Conservation (phyloP, 1,140 invertebrate genomes). For the Ericerus pela region DNA sequence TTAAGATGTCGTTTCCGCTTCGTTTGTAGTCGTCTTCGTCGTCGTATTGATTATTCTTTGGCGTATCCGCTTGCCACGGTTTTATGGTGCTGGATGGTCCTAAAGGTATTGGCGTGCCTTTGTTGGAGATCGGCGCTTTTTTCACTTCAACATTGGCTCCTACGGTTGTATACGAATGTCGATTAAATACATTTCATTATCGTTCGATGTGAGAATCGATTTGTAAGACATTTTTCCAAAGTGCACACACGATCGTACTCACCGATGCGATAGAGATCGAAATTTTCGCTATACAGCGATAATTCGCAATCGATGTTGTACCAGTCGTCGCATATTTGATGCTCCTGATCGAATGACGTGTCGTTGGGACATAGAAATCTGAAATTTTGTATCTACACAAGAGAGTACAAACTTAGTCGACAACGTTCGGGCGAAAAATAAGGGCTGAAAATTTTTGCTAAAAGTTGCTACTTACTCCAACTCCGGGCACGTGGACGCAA, state of each 20-base stretch:
- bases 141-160: no score
- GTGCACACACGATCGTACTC: not conserved
- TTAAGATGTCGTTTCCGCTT: slow-evolving; percentile 30
- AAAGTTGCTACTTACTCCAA: slow-evolving; percentile 44
- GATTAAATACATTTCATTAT: not conserved
- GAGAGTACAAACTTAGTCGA: not conserved
- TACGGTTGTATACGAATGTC: no score
- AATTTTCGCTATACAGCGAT: slow-evolving; percentile 64
- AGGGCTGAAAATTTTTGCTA: no score
- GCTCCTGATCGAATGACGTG: slow-evolving; percentile 81
- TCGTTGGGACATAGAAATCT: slow-evolving; percentile 81
- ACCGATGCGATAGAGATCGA: slow-evolving; percentile 63
- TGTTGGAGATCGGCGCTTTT: slow-evolving; percentile 6
- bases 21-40: slow-evolving; percentile 53
- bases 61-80: slow-evolving; percentile 4
- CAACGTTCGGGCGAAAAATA: not conserved
- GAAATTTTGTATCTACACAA: slow-evolving; percentile 51
- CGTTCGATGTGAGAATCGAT: not conserved
- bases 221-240: no score
- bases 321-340: slow-evolving; percentile 81
- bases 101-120: slow-evolving; percentile 24
- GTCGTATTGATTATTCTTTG: slow-evolving; percentile 19
- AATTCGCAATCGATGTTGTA: slow-evolving; percentile 72
- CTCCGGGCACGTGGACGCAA: slow-evolving; percentile 64
- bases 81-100: slow-evolving; percentile 22